Conservation (phyloP, 2,113 vertebrate species). For the Pelobates fuscus region DNA sequence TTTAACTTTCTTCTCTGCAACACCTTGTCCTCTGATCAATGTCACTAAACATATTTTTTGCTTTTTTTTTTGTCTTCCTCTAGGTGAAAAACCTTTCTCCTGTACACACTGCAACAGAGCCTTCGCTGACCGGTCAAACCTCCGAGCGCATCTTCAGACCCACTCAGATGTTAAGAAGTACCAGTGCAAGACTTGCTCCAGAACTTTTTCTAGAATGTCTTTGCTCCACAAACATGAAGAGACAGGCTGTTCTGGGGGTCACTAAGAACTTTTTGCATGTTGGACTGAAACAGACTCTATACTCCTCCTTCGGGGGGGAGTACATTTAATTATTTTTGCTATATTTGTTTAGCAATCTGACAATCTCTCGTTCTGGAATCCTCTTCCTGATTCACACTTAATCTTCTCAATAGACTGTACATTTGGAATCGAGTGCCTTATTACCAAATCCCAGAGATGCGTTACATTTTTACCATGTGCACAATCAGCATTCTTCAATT, state of each 20-base stretch:
- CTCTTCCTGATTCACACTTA: neutral
- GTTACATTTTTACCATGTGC: neutral
- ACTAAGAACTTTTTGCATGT: constrained; percentile 58
- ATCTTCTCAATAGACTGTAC: neutral
- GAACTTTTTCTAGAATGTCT: constrained; percentile 98
- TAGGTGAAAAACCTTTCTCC: constrained; percentile 94
- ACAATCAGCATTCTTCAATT: neutral
- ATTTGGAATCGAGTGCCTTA: constrained; percentile 6
- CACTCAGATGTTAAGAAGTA: constrained; percentile 98
- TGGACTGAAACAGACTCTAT: constrained; percentile 8
- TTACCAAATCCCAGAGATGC: neutral
- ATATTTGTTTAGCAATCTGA: constrained; percentile 1
- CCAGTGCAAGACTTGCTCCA: constrained; percentile 86
- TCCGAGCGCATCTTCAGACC: constrained; percentile 95
- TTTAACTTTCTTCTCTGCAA: too few relatives aligned
- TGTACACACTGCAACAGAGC: constrained; percentile 94
- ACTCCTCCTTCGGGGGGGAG: neutral
- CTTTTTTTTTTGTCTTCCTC: constrained; percentile 57
- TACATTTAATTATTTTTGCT: constrained; percentile 4
- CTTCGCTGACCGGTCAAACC: constrained; percentile 96
- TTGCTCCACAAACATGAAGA: constrained; percentile 92
- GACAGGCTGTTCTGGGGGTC: constrained; percentile 80
- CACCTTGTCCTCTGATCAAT: too few relatives aligned
- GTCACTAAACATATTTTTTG: too few relatives aligned
- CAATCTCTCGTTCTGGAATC: neutral